phyloP scores from a whole-genome alignment of 2,888 invertebrate species.

The Melipona bicolor region DNA sequence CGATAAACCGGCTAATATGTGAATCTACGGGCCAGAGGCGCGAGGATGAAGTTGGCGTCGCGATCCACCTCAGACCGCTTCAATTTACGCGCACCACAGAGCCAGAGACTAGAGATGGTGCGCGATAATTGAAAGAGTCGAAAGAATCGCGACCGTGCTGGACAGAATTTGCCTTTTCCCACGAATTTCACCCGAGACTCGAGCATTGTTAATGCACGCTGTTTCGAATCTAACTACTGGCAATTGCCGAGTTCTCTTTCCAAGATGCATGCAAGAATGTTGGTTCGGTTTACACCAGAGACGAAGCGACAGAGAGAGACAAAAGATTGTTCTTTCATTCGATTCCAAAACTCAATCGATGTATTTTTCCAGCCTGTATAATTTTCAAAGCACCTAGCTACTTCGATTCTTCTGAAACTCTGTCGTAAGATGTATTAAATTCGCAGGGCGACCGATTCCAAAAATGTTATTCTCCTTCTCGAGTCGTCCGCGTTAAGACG shows the following conservation, averaged over 20 bases:
- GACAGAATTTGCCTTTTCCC: not conserved
- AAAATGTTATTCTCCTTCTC: too few relatives aligned
- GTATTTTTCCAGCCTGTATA: too few relatives aligned
- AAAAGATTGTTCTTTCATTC: too few relatives aligned
- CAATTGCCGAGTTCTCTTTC: not conserved
- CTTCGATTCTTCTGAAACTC: too few relatives aligned
- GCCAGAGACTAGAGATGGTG: conserved; percentile 14
- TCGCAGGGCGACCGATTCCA: too few relatives aligned
- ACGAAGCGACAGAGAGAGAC: too few relatives aligned
- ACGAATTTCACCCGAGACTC: not conserved
- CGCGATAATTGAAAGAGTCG: not conserved
- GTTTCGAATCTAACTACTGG: too few relatives aligned
- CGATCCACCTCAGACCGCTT: conserved; percentile 27
- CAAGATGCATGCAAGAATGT: not conserved
- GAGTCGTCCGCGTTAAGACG: not conserved
- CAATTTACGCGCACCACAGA: conserved; percentile 60
- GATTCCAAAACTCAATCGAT: too few relatives aligned
- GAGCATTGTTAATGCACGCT: not conserved
- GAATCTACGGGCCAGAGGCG: conserved; percentile 45
- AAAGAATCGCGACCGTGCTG: conserved; percentile 17
- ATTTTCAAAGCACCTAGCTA: too few relatives aligned
- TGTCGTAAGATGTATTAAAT: too few relatives aligned
- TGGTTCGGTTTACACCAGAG: not conserved
- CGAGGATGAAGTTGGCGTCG: conserved; percentile 58
- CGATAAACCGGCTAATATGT: conserved; percentile 67